Evolutionary conservation across 2,888 invertebrate genomes (phyloP).

Genomic region (Geotrupes spiniger): DNA sequence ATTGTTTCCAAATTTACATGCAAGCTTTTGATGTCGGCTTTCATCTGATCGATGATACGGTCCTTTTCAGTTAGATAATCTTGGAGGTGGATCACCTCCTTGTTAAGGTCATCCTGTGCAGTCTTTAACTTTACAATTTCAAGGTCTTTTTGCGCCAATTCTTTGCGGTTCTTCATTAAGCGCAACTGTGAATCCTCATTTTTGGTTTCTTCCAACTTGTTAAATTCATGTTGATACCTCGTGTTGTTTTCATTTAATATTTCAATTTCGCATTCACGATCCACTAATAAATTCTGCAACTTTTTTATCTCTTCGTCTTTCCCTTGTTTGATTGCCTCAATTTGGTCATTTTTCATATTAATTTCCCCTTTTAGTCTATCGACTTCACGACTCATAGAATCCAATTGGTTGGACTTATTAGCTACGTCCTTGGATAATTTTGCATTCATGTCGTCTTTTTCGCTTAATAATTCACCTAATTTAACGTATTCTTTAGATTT

Average conservation of each 20-base stretch:
- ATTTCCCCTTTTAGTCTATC: slow-evolving; percentile 39
- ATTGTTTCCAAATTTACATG: slow-evolving; percentile 55
- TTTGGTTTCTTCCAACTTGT: slow-evolving; percentile 14
- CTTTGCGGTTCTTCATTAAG: slow-evolving; percentile 26
- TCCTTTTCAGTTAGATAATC: slow-evolving; percentile 60
- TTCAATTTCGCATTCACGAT: slow-evolving; percentile 57
- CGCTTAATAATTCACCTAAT: slow-evolving; percentile 26
- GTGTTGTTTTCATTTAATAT: slow-evolving; percentile 55
- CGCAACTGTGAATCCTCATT: slow-evolving; percentile 24
- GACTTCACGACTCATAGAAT: slow-evolving; percentile 35
- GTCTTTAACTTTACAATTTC: slow-evolving; percentile 31
- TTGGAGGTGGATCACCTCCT: slow-evolving; percentile 58
- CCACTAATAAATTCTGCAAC: slow-evolving; percentile 33
- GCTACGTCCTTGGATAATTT: slow-evolving; percentile 39
- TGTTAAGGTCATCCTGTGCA: slow-evolving; percentile 46
- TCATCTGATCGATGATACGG: slow-evolving; percentile 58
- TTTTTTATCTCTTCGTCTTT: slow-evolving; percentile 50
- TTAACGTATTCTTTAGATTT: slow-evolving; percentile 28
- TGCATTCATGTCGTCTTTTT: slow-evolving; percentile 30
- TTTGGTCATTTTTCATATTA: slow-evolving; percentile 32
- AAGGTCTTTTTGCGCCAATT: slow-evolving; percentile 32
- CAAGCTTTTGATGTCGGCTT: slow-evolving; percentile 55
- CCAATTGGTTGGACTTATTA: slow-evolving; percentile 33
- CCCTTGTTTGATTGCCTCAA: neutral
- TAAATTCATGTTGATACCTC: slow-evolving; percentile 54